Percentiles rank a stretch among this genome's conserved stretches.
Evolutionary conservation across 2,113 vertebrate species (phyloP).

Genomic region (Camelus dromedarius): DNA sequence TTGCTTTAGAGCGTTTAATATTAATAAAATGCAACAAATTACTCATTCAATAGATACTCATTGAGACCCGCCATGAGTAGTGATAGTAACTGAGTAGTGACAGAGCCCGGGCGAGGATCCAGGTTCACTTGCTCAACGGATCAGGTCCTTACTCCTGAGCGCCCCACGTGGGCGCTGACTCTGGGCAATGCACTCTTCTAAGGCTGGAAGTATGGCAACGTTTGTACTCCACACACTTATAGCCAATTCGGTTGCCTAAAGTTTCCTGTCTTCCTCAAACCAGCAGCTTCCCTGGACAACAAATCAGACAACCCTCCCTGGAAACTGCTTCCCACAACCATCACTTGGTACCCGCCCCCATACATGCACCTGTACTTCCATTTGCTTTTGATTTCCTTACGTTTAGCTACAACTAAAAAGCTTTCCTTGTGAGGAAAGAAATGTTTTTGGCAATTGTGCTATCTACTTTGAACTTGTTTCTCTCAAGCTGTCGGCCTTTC

Average conservation of each 20-base stretch:
- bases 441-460: conserved; percentile 47
- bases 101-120: neutral
- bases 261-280: neutral
- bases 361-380: neutral
- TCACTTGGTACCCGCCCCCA: no score
- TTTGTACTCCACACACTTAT: neutral
- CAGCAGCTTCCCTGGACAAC: neutral
- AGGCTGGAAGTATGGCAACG: rapidly evolving
- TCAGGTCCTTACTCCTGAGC: neutral
- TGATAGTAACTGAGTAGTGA: neutral
- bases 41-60: conserved; percentile 24
- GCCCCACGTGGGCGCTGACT: rapidly evolving
- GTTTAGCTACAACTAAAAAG: neutral
- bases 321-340: neutral
- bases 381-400: conserved; percentile 4
- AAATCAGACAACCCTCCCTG: neutral
- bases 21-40: conserved; percentile 12
- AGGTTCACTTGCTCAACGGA: neutral
- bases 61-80: neutral
- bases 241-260: neutral
- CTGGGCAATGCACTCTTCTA: neutral
- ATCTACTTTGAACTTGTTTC: conserved; percentile 54
- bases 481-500: conserved; percentile 55
- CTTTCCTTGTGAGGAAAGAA: neutral
- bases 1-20: neutral